Conservation (phyloP, 2,113 vertebrate species). For the Phaethornis superciliosus region DNA sequence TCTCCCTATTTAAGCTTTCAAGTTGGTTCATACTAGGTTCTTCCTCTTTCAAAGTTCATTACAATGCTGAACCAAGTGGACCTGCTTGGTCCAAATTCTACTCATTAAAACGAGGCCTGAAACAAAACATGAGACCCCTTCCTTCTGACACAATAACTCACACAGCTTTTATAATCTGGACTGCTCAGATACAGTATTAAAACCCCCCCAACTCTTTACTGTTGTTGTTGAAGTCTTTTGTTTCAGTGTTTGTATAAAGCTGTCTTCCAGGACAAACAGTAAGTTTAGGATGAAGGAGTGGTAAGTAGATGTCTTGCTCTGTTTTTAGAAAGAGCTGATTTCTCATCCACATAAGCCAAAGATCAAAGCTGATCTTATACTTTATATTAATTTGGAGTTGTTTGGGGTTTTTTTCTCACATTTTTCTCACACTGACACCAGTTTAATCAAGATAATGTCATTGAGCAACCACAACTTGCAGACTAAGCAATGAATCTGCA, state of each 20-base stretch:
- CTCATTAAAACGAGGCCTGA: background rate
- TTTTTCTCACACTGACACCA: background rate
- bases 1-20: background rate
- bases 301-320: background rate
- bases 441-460: background rate
- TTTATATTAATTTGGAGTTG: background rate
- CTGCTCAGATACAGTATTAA: background rate
- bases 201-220: background rate
- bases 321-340: slow-evolving; percentile 76
- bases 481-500: background rate
- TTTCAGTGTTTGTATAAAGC: background rate
- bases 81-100: background rate
- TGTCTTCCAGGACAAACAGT: background rate
- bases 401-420: background rate
- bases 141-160: background rate
- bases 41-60: background rate
- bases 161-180: background rate
- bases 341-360: slow-evolving; percentile 65
- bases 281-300: background rate
- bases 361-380: background rate
- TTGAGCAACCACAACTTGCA: background rate
- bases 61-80: background rate
- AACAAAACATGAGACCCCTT: background rate
- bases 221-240: background rate
- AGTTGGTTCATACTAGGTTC: background rate